Evolutionary conservation across 2,113 vertebrate genomes (phyloP).

Genomic region (Perca schrenkii): DNA sequence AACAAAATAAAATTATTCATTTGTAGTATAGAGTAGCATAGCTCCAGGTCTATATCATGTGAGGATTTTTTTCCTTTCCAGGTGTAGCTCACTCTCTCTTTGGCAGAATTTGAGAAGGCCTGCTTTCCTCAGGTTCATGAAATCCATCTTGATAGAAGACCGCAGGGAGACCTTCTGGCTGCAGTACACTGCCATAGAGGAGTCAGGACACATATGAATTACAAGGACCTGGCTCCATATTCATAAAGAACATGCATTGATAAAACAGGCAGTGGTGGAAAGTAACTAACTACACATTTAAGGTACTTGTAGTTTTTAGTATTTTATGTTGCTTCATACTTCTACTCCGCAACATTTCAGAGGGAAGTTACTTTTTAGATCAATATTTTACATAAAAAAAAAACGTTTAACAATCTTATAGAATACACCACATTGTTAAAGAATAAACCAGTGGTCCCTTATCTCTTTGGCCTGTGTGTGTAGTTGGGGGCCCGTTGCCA

Average conservation of each 20-base stretch:
- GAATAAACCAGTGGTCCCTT: not conserved
- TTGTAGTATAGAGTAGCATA: constrained; percentile 53
- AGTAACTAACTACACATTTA: not conserved
- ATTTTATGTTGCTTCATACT: not conserved
- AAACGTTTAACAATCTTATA: not conserved
- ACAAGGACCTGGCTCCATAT: constrained; percentile 29
- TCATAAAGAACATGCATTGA: constrained; percentile 27
- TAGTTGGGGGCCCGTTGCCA: not conserved
- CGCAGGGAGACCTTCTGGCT: constrained; percentile 41
- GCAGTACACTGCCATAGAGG: constrained; percentile 20
- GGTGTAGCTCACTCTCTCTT: constrained; percentile 47
- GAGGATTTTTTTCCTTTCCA: constrained; percentile 65
- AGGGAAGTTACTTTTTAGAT: not conserved
- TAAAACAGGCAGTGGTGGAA: constrained; percentile 1
- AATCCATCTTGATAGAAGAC: constrained; percentile 68
- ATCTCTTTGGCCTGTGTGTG: not conserved
- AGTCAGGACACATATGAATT: constrained; percentile 53
- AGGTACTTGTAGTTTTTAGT: not conserved
- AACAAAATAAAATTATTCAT: constrained; percentile 62
- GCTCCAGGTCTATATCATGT: constrained; percentile 49
- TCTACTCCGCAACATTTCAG: not conserved
- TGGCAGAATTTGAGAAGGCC: constrained; percentile 71
- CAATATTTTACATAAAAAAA: not conserved
- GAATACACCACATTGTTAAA: not conserved
- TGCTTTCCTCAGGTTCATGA: constrained; percentile 70